Percentiles rank a stretch among this genome's conserved stretches.
phyloP scores from a whole-genome alignment of 2,797 vertebrate genomes.

The Novumbra hubbsi region DNA sequence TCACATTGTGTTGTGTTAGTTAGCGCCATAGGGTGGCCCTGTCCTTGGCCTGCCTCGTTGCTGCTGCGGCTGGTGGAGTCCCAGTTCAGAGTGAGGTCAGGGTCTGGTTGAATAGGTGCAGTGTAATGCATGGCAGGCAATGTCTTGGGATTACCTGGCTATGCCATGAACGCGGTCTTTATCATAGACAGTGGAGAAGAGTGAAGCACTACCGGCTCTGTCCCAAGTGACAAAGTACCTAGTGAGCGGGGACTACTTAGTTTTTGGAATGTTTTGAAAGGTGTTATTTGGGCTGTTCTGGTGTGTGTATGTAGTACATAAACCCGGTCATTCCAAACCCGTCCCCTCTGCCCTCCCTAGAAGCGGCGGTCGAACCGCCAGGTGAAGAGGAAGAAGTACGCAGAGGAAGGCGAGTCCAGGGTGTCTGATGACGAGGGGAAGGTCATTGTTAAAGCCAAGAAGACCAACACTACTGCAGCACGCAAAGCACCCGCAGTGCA shows the following conservation, averaged over 20 bases:
- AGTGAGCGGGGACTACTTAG: slow-evolving; percentile 3
- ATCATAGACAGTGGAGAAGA: neutral
- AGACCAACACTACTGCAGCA: slow-evolving; percentile 73
- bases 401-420: slow-evolving; percentile 90
- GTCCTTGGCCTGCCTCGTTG: neutral
- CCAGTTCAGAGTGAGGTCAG: neutral
- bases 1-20: neutral
- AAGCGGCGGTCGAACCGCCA: slow-evolving; percentile 97
- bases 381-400: slow-evolving; percentile 95
- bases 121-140: neutral
- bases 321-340: neutral
- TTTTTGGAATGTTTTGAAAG: neutral
- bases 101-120: neutral
- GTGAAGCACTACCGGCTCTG: slow-evolving; percentile 13
- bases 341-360: slow-evolving; percentile 58
- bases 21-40: neutral
- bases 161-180: neutral
- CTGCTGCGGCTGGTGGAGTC: neutral
- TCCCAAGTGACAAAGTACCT: neutral
- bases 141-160: neutral
- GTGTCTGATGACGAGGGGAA: slow-evolving; percentile 92
- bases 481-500: slow-evolving; percentile 85
- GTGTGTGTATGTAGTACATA: neutral
- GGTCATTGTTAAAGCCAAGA: slow-evolving; percentile 88
- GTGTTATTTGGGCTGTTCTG: neutral